A percentile compares a stretch with the other conserved stretches of the same genome.
phyloP scores from a whole-genome alignment of 2,888 invertebrate species.

The Notodonta ziczac region DNA sequence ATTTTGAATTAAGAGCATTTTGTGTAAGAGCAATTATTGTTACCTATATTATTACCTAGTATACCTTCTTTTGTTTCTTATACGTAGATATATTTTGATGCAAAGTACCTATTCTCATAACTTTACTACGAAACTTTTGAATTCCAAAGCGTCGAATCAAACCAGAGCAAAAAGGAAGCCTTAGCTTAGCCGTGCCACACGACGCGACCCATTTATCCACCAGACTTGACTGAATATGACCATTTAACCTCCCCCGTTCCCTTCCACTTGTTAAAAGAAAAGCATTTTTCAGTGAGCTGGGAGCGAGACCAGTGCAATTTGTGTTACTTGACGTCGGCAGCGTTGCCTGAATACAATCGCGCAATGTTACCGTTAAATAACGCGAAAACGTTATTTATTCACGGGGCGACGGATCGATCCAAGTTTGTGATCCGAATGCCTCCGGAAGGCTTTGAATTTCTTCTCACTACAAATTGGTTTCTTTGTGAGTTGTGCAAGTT shows the following conservation, averaged over 20 bases:
- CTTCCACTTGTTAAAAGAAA: conserved; percentile 61
- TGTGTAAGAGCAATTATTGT: too few relatives aligned
- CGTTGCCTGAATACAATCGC: conserved; percentile 58
- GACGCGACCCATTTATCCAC: conserved; percentile 50
- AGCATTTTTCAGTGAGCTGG: conserved; percentile 63
- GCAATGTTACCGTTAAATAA: conserved; percentile 64
- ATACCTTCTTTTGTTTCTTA: too few relatives aligned
- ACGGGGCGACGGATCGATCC: conserved; percentile 54
- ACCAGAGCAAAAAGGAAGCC: conserved; percentile 24
- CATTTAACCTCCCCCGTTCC: conserved; percentile 63
- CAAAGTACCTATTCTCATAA: background rate
- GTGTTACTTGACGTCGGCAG: conserved; percentile 59
- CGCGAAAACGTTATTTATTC: conserved; percentile 65
- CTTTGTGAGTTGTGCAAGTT: conserved; percentile 26
- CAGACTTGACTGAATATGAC: conserved; percentile 65
- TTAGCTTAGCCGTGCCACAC: conserved; percentile 10
- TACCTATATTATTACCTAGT: too few relatives aligned
- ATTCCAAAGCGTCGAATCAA: background rate
- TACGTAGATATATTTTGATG: too few relatives aligned
- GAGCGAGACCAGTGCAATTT: conserved; percentile 62
- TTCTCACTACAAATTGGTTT: conserved; percentile 39
- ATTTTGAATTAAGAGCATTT: too few relatives aligned
- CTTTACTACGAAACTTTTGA: background rate
- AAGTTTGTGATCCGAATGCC: conserved; percentile 47
- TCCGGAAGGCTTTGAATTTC: conserved; percentile 33